These are phyloP conservation scores for Siniperca scherzeri DNA, from an alignment of 2,797 vertebrate genomes.

Conservation along the genomic window DNA sequence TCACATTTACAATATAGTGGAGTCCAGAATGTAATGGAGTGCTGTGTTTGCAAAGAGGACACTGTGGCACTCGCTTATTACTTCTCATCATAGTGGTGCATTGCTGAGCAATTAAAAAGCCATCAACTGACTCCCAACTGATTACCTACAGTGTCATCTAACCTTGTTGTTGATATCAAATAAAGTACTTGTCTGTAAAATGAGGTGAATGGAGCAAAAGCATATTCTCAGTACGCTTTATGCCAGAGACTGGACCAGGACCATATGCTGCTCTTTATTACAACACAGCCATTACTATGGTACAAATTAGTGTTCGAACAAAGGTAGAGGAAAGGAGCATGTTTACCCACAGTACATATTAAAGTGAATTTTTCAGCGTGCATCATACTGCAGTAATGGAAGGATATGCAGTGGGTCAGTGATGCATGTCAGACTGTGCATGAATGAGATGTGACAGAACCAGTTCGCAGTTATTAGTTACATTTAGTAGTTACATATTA, in stretches of 20 bases:
- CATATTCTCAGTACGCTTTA: constrained; percentile 49
- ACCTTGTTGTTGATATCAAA: constrained; percentile 80
- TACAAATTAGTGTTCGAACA: constrained; percentile 44
- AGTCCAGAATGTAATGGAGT: constrained; percentile 60
- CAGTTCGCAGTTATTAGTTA: constrained; percentile 17
- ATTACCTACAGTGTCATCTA: constrained; percentile 78
- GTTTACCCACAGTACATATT: constrained; percentile 27
- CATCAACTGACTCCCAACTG: constrained; percentile 76
- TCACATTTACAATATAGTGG: constrained; percentile 58
- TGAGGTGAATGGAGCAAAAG: constrained; percentile 67
- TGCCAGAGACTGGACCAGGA: constrained; percentile 47
- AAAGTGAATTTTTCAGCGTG: constrained; percentile 19
- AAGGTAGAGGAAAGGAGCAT: constrained; percentile 28
- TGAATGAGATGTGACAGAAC: constrained; percentile 44
- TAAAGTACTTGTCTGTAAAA: constrained; percentile 76
- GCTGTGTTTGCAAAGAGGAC: constrained; percentile 73
- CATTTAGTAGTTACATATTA: constrained; percentile 22
- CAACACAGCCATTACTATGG: constrained; percentile 43
- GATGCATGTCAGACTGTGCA: constrained; percentile 40
- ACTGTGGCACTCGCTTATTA: constrained; percentile 60
- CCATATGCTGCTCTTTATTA: constrained; percentile 70
- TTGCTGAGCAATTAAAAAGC: constrained; percentile 81
- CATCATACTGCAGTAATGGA: constrained; percentile 6
- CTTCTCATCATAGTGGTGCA: constrained; percentile 71
- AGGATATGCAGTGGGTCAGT: constrained; percentile 21